Base-by-base conservation (phyloP, 2,888 invertebrate genomes). In the Microplitis deprimator region DNA sequence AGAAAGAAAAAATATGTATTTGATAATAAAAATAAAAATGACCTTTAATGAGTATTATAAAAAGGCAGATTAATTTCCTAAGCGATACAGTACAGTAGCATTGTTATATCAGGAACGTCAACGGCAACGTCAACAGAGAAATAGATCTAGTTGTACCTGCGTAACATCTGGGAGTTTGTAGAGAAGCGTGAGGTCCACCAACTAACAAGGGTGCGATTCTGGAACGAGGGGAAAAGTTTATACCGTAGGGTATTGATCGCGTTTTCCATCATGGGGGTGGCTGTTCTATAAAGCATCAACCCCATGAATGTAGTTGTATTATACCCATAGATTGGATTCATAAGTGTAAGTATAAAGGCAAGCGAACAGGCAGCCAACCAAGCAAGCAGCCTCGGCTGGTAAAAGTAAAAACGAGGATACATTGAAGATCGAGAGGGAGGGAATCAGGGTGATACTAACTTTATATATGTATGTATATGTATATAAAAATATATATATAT, bases 191-290 rank as follows among this genome's bases (percentile, higher is more conserved):
- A 29, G 29, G 29, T 29, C 29, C 29, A 50, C 50, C 50, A 13
- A 50, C 50, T 41, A 8, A 20, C 40, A 20, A 59, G 59, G 17
- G 70, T 29, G 60, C 8, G 41, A 50, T 65, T 3, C 40, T 65
- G 20, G 67, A 8, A 73, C 16, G 50, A 61, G 16, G 60, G 60
- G 68, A 59, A 64, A 68, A 61, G 62, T 67, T 20, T 59, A 39
- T 60, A 60, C 59, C 69, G 71, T 59, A 61, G 67, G 61, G 76
- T 76, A 76, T 76, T 76, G 76, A 76, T 76, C 76, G 71, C 67
- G 60, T 61, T 72, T 61, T 29, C 76, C 79, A 80, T 81, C 84
- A 87, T 85, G 87, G 87, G 87, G 87, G 84, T 84, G 84, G 83
- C 81, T 41, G 76, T 29, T 29, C 29, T 29, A 29, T 29, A 29